Evolutionary conservation across 2,113 vertebrate species (phyloP), one percentile per base, ranked within the genome.

Genomic region (Murina feae): DNA sequence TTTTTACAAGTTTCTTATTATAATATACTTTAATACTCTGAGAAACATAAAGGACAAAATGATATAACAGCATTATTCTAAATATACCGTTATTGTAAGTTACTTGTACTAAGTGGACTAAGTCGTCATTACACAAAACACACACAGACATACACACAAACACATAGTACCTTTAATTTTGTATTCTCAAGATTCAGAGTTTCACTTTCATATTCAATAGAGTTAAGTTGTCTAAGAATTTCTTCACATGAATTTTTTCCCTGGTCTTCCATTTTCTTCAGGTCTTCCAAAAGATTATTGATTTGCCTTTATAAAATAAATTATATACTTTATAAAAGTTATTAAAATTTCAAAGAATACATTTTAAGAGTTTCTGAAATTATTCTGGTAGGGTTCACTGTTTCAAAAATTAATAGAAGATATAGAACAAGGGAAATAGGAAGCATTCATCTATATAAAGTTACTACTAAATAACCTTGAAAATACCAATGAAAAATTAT

Each of bases 231-330:
- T 95, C 95, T 97, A 97, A 97, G 93, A 97, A 98, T 95, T 69
- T 97, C 97, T 90, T 98, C 98, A 85, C 96, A 97, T 6, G 98
- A 98, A 9, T 96, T 97, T 80, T 94, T 98, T 44, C 96, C 97
- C 81, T 94, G 30, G 0, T 98, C 97, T 89, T 98, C 97, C 92
- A 98, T 97, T 97, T 81, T 98, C 96, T 98, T 98, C 74, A 98
- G 89, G 71, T 98, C 98, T 84, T 97, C 97, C 68, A 97, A 97
- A 97, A 99, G 91, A 47, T 97, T 98, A 90, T 80, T 82, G 35
- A 98, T 96, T 98, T 99, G 98, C 83, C 99, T 99, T 98, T 96
- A 92, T 96, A 51, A 97, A 92, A 97, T 17, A 95, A 93, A 95
- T 21, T 11, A 80, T 30, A 47, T 23, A 82, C 69, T 91, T 94